Base-by-base conservation (phyloP, 1,140 invertebrate genomes). In the Sarcophaga peregrina region DNA sequence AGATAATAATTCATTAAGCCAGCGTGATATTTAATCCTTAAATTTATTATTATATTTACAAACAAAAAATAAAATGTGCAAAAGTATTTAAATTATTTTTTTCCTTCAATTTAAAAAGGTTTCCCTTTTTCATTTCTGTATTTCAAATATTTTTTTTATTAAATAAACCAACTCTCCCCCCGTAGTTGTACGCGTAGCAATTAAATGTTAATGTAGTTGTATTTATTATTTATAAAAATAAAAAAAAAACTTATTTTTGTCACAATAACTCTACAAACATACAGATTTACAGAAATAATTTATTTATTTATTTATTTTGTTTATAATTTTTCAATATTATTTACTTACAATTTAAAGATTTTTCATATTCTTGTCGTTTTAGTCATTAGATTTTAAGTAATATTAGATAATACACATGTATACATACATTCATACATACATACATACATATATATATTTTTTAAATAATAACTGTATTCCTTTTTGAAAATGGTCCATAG, bases 351-450 rank as follows among this genome's bases (percentile, higher is more conserved):
- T 58, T 58, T 58, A 58, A 58, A 58, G 52, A 58, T 58, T 68
- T 37, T 37, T 68, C 46, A 78, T 78, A 78, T 78, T 78, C 75
- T 78, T 78, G 75, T 78, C 75, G n/a, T 78, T 78, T 78, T 78
- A 78, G 75, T 78, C 75, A 78, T 78, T 78, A 78, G 75, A 78
- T 48, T 78, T 50, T 78, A 78, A 78, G 75, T 78, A 47, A 75
- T 75, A 75, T 72, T 72, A 68, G 37, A 72, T 25, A 72, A 72
- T 25, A 72, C 20, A 20, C 20, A 20, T 25, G 62, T 72, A 37
- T 72, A 72, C 37, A 25, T 72, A 72, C 62, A n/a, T n/a, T n/a
- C n/a, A 72, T 13, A 62, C 58, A 62, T 13, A 62, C 58, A 15
- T 62, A 8, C 58, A 72, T 72, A 72, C 62, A 72, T 72, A 37